A percentile compares a stretch with the other conserved stretches of the same genome.
Conservation (phyloP, 2,888 invertebrate species). For the Ptilodon capucinus region DNA sequence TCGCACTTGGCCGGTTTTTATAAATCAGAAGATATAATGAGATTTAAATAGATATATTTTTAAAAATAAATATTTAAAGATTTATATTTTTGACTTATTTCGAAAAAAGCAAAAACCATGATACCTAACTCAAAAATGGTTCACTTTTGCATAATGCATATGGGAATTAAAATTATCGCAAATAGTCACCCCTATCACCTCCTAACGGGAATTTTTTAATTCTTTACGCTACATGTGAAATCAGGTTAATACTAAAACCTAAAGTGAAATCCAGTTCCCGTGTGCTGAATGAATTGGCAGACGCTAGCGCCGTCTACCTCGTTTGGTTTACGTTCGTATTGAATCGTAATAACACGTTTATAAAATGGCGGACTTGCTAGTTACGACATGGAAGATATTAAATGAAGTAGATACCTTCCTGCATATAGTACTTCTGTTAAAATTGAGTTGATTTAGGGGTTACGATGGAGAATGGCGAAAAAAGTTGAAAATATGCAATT, state of each 20-base stretch:
- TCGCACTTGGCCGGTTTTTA: too few relatives aligned
- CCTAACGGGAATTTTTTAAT: not conserved
- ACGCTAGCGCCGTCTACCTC: conserved; percentile 73
- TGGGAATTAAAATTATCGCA: too few relatives aligned
- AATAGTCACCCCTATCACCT: too few relatives aligned
- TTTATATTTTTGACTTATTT: too few relatives aligned
- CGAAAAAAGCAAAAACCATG: too few relatives aligned
- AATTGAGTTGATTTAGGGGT: too few relatives aligned
- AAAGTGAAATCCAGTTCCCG: conserved; percentile 19
- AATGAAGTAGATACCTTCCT: not conserved
- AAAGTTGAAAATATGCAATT: too few relatives aligned
- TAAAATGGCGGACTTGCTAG: conserved; percentile 38
- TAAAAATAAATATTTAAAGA: too few relatives aligned
- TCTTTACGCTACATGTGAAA: conserved; percentile 4
- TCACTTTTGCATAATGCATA: not conserved
- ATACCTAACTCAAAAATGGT: too few relatives aligned
- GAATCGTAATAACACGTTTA: conserved; percentile 13
- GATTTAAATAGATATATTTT: too few relatives aligned
- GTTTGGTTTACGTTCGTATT: conserved; percentile 36
- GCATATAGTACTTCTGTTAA: not conserved
- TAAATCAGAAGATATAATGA: too few relatives aligned
- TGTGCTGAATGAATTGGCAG: conserved; percentile 41
- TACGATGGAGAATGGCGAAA: too few relatives aligned
- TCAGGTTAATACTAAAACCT: conserved; percentile 7
- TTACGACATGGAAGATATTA: not conserved